Evolutionary conservation across 2,888 invertebrate genomes (phyloP).

Genomic region (Drosophila aldrichi): DNA sequence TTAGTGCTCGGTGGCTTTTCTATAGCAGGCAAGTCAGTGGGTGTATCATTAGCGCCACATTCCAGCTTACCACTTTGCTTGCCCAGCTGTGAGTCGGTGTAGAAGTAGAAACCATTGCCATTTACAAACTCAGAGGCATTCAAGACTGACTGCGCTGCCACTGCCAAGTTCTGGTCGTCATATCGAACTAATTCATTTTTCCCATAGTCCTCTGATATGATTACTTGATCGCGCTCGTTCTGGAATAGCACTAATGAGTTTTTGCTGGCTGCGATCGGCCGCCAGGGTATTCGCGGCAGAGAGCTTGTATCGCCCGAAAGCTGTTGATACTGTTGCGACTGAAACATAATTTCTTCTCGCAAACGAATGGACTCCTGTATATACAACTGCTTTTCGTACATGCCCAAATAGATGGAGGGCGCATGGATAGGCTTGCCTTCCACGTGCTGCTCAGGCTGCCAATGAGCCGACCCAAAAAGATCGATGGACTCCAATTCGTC

Average conservation of each 20-base stretch:
- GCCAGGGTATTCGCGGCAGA: constrained; percentile 89
- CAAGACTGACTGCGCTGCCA: constrained; percentile 90
- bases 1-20: constrained; percentile 38
- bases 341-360: constrained; percentile 82
- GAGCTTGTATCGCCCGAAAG: constrained; percentile 82
- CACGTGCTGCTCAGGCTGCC: constrained; percentile 81
- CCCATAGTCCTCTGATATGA: constrained; percentile 30
- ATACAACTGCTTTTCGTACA: constrained; percentile 91
- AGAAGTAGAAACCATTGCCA: constrained; percentile 93
- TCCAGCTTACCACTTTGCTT: constrained; percentile 39
- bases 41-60: constrained; percentile 53
- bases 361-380: constrained; percentile 83
- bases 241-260: constrained; percentile 81
- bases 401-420: constrained; percentile 93
- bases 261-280: constrained; percentile 88
- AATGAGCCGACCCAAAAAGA: constrained; percentile 89
- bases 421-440: constrained; percentile 79
- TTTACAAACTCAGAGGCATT: constrained; percentile 90
- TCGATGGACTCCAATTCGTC: constrained; percentile 90
- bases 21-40: constrained; percentile 47
- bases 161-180: constrained; percentile 85
- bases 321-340: constrained; percentile 77
- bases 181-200: constrained; percentile 78
- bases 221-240: constrained; percentile 33
- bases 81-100: constrained; percentile 86